These are phyloP conservation scores for Pyrgilauda ruficollis DNA, from an alignment of 2,113 vertebrate species.

Conservation along the genomic window DNA sequence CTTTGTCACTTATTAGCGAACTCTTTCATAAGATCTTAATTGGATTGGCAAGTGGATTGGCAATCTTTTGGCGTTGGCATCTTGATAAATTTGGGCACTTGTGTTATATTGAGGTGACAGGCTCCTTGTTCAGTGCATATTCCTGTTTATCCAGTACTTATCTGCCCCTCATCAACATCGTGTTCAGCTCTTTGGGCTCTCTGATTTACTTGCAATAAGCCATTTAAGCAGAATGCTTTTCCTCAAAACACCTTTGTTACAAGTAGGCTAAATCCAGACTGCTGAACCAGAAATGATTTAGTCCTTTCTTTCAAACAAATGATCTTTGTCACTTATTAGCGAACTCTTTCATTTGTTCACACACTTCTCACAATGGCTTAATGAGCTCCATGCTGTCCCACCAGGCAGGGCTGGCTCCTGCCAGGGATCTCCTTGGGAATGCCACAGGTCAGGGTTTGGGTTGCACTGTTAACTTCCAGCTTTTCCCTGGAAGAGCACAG, in stretches of 20 bases:
- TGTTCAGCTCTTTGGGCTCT: background rate
- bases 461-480: background rate
- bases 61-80: background rate
- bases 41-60: no score
- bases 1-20: constrained; percentile 34
- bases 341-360: background rate
- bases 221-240: constrained; percentile 3
- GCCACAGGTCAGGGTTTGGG: accelerated
- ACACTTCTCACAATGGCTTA: background rate
- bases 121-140: background rate
- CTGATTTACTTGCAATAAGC: constrained; percentile 26
- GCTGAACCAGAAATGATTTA: constrained; percentile 23
- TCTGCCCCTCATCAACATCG: background rate
- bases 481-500: background rate
- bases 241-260: constrained; percentile 54
- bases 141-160: background rate
- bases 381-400: background rate
- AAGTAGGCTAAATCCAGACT: constrained; percentile 33
- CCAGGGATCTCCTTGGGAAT: background rate
- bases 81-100: background rate
- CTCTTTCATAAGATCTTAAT: no score
- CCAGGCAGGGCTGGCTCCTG: background rate
- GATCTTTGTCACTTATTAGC: constrained; percentile 44
- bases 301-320: constrained; percentile 42
- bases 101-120: background rate